phyloP scores from a whole-genome alignment of 2,888 invertebrate genomes.

The Deilephila porcellus region DNA sequence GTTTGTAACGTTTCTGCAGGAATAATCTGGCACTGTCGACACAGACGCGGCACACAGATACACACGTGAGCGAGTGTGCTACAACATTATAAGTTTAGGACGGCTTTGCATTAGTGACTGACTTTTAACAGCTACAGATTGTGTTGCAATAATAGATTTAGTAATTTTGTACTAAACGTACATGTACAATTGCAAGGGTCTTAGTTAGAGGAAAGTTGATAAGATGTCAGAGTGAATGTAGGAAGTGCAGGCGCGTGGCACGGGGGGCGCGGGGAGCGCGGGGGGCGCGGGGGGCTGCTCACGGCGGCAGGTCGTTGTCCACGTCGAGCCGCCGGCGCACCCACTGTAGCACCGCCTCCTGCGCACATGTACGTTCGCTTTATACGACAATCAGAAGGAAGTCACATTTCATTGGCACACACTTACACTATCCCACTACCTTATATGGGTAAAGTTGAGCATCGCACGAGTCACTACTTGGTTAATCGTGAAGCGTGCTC shows the following conservation, averaged over 20 bases:
- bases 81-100: too few species aligned
- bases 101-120: too few species aligned
- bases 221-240: neutral
- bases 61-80: too few species aligned
- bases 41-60: too few species aligned
- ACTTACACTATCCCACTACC: neutral
- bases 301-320: constrained; percentile 67
- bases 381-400: constrained; percentile 1
- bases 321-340: constrained; percentile 73
- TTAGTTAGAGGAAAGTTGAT: too few species aligned
- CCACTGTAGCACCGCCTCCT: constrained; percentile 75
- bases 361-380: constrained; percentile 33
- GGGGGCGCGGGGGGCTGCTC: constrained; percentile 33
- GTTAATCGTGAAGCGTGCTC: neutral
- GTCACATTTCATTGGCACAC: neutral
- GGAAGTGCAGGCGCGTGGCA: constrained; percentile 12
- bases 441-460: neutral
- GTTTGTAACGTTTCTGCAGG: too few species aligned
- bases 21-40: too few species aligned
- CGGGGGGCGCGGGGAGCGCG: constrained; percentile 21
- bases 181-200: too few species aligned
- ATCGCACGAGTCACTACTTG: too few species aligned
- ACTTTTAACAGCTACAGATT: too few species aligned
- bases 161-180: too few species aligned
- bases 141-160: too few species aligned